Percentiles rank a stretch among this genome's conserved stretches.
These are phyloP conservation scores for Drosophila dives DNA, from an alignment of 2,888 invertebrate genomes.

Conservation along the genomic window DNA sequence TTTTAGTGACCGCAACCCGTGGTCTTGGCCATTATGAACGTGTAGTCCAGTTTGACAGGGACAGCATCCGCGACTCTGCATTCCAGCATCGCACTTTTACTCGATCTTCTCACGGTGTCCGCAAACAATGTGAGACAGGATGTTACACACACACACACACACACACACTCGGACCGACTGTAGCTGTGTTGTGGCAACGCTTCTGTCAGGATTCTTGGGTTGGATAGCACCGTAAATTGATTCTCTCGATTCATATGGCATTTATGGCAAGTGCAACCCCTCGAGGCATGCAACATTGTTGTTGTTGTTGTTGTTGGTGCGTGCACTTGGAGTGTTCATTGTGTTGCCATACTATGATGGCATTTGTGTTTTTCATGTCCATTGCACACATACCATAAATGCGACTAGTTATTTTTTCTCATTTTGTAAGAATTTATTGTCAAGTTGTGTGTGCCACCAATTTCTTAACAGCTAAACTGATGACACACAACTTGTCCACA, in stretches of 20 bases:
- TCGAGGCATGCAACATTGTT: constrained; percentile 15
- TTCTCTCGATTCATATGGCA: constrained; percentile 65
- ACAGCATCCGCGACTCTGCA: neutral
- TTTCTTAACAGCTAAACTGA: too few species aligned
- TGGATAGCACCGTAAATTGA: constrained; percentile 53
- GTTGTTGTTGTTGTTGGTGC: neutral
- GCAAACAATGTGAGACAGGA: constrained; percentile 42
- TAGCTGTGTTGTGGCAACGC: constrained; percentile 17
- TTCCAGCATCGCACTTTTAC: constrained; percentile 14
- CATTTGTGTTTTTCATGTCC: neutral
- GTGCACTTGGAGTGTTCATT: neutral
- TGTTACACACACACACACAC: constrained; percentile 35
- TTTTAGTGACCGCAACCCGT: constrained; percentile 22
- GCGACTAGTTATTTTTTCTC: neutral
- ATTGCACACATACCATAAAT: neutral
- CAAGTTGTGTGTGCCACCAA: neutral
- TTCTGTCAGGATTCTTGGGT: neutral
- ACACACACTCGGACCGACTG: constrained; percentile 29
- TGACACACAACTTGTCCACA: neutral
- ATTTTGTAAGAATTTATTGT: constrained; percentile 14
- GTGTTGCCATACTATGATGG: neutral
- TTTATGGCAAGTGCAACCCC: constrained; percentile 39
- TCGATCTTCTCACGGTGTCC: constrained; percentile 45
- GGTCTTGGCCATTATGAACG: constrained; percentile 14
- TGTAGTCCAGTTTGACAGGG: constrained; percentile 11